A percentile compares a stretch with the other conserved stretches of the same genome.
These are phyloP conservation scores for Colletes collaris DNA, from an alignment of 2,888 invertebrate species.

Conservation along the genomic window DNA sequence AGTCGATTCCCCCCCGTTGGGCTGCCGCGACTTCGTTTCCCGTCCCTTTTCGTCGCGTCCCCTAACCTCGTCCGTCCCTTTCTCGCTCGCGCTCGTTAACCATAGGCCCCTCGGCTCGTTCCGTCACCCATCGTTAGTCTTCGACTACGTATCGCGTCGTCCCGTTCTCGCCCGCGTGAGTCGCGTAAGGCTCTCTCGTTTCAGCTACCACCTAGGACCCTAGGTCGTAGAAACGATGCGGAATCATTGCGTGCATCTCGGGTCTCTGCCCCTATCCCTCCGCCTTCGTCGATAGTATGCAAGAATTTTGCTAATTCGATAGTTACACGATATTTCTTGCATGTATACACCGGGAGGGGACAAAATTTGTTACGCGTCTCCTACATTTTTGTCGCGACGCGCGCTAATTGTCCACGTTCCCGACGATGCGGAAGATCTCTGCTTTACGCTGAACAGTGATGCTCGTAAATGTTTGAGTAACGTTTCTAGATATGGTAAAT, in stretches of 20 bases:
- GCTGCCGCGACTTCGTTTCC: constrained; percentile 45
- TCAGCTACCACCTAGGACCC: constrained; percentile 39
- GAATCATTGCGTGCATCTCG: constrained; percentile 52
- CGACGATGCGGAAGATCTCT: background rate
- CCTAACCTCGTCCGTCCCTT: background rate
- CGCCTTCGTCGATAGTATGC: constrained; percentile 35
- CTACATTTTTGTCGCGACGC: background rate
- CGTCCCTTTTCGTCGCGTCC: constrained; percentile 24
- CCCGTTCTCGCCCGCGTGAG: constrained; percentile 4
- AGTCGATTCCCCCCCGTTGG: constrained; percentile 18
- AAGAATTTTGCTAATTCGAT: constrained; percentile 56
- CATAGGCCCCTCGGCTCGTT: constrained; percentile 54
- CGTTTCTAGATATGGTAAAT: too few species aligned
- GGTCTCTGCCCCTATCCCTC: constrained; percentile 45
- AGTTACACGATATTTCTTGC: constrained; percentile 42
- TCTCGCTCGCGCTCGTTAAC: constrained; percentile 41
- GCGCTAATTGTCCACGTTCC: constrained; percentile 5
- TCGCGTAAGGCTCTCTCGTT: constrained; percentile 20
- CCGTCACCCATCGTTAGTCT: constrained; percentile 59
- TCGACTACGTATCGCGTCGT: constrained; percentile 51
- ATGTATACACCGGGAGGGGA: background rate
- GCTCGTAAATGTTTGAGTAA: too few species aligned
- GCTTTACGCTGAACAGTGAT: too few species aligned
- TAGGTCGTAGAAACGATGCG: constrained; percentile 52
- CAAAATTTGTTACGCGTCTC: constrained; percentile 8